Conservation (phyloP, 1,140 invertebrate genomes). For the Mycetomoellerius zeteki region DNA sequence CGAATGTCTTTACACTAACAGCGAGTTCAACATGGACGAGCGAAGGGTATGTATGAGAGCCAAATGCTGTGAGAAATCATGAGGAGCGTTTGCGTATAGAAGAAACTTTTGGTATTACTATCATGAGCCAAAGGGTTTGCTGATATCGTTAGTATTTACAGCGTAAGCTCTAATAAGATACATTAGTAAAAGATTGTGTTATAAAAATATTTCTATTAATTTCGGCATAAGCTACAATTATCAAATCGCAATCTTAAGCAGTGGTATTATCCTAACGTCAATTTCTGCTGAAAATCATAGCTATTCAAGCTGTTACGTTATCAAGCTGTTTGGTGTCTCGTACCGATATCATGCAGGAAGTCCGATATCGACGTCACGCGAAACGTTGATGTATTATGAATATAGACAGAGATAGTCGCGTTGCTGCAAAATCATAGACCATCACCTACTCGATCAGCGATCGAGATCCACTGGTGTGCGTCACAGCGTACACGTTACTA, state of each 20-base stretch:
- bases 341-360: conserved; percentile 46
- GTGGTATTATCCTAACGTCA: conserved; percentile 5
- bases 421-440: conserved; percentile 50
- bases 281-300: conserved; percentile 28
- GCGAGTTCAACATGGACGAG: conserved; percentile 14
- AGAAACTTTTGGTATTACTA: conserved; percentile 41
- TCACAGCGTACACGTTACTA: neutral
- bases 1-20: conserved; percentile 27
- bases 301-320: conserved; percentile 31
- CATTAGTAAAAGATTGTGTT: neutral
- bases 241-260: neutral
- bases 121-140: neutral
- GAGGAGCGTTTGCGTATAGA: neutral
- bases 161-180: neutral
- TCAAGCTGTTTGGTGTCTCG: conserved; percentile 41
- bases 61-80: conserved; percentile 1
- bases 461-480: conserved; percentile 4
- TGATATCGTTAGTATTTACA: conserved; percentile 27
- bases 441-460: conserved; percentile 44
- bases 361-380: conserved; percentile 56
- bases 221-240: neutral
- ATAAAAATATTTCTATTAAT: neutral
- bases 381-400: conserved; percentile 62
- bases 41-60: conserved; percentile 1
- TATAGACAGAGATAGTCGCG: conserved; percentile 57